Conservation (phyloP, 1,140 invertebrate species). For the Polypedilum pembai region DNA sequence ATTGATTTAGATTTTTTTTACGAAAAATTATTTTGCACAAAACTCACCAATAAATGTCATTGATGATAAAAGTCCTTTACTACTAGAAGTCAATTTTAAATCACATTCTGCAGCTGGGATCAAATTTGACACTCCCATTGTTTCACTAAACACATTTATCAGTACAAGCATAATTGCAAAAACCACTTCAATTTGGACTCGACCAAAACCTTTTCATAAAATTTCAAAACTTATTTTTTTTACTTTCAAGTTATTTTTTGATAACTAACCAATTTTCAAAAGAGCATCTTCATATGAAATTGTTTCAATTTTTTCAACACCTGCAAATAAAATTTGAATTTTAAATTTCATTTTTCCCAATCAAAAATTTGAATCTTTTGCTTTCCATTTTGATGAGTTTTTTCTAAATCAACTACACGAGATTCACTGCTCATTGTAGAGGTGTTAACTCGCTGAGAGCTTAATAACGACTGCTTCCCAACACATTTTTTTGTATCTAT, state of each 20-base stretch:
- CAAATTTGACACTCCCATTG: constrained; percentile 41
- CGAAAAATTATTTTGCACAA: not conserved
- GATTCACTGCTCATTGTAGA: not conserved
- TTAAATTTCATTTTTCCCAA: not conserved
- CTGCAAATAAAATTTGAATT: not conserved
- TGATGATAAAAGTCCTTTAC: constrained; percentile 41
- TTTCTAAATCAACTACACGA: not conserved
- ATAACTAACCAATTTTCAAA: not conserved
- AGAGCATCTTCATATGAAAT: constrained; percentile 6
- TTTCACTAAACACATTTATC: constrained; percentile 42
- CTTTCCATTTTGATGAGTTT: not conserved
- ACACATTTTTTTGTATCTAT: no score
- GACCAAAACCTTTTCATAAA: not conserved
- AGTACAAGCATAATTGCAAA: constrained; percentile 30
- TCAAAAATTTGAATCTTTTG: not conserved
- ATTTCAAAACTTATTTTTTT: no score
- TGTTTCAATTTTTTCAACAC: not conserved
- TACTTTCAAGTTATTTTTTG: not conserved
- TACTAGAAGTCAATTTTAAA: constrained; percentile 38
- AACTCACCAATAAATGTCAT: constrained; percentile 39
- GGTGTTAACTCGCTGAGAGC: not conserved
- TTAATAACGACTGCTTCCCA: not conserved
- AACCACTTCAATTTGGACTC: not conserved
- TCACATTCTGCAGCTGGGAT: constrained; percentile 44
- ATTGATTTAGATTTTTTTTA: constrained; percentile 24